A percentile compares a stretch with the other conserved stretches of the same genome.
Conservation (phyloP, 2,797 vertebrate genomes). For the Garrulus glandarius region DNA sequence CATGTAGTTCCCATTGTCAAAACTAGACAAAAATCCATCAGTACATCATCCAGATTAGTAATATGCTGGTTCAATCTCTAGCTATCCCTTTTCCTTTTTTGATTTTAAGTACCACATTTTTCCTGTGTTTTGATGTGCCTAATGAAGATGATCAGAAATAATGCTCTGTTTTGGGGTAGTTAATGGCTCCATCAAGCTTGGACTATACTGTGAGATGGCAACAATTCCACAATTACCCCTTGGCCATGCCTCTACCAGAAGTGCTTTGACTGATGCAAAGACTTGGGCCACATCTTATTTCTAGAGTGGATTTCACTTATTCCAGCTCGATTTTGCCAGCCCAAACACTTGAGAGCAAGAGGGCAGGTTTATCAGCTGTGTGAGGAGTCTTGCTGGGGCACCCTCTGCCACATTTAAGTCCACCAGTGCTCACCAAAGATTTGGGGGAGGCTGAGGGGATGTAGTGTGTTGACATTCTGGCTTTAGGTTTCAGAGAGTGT, state of each 20-base stretch:
- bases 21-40: background rate
- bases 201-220: background rate
- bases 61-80: background rate
- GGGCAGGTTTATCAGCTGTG: background rate
- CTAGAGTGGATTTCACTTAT: background rate
- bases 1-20: background rate
- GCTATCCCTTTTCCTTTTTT: background rate
- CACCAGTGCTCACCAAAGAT: background rate
- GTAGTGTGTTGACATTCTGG: background rate
- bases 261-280: background rate
- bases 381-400: background rate
- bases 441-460: background rate
- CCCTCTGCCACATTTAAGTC: background rate
- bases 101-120: background rate
- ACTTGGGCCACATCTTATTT: background rate
- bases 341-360: background rate
- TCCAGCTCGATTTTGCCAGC: background rate
- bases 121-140: background rate
- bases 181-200: background rate
- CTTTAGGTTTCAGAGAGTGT: background rate
- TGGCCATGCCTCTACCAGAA: background rate
- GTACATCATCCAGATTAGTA: background rate
- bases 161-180: background rate
- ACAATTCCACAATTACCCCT: background rate
- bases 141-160: slow-evolving; percentile 10